Evolutionary conservation across 2,888 invertebrate species (phyloP).

Genomic region (Pristionchus japonicus): DNA sequence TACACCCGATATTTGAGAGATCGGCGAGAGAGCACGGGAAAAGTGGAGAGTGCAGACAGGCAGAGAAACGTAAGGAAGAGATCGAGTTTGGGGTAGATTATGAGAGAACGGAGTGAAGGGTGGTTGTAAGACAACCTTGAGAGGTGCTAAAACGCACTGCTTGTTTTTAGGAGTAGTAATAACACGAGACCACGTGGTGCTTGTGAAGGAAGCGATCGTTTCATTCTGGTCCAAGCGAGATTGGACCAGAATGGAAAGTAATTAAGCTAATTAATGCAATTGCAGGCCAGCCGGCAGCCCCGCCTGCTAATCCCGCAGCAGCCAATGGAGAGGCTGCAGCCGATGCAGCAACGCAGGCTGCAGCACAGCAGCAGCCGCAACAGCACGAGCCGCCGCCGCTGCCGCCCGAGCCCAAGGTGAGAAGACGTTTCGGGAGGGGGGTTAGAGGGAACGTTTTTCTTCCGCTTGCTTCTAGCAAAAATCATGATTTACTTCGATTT

Average conservation of each 20-base stretch:
- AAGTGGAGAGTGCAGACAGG: neutral
- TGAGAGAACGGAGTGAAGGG: neutral
- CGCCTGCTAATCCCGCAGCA: neutral
- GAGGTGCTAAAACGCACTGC: too few relatives aligned
- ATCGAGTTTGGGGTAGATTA: neutral
- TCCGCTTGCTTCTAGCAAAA: too few relatives aligned
- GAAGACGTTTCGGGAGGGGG: neutral
- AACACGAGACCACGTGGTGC: too few relatives aligned
- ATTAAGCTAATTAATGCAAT: neutral
- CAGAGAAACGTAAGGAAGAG: neutral
- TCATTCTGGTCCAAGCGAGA: too few relatives aligned
- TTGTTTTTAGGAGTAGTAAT: too few relatives aligned
- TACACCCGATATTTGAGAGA: neutral
- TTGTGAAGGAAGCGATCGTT: too few relatives aligned
- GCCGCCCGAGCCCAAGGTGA: constrained; percentile 36
- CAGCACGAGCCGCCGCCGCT: constrained; percentile 16
- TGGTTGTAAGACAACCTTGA: neutral
- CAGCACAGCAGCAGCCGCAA: neutral
- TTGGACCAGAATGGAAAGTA: too few relatives aligned
- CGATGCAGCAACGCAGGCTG: too few relatives aligned
- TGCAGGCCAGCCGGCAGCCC: neutral
- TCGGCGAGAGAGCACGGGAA: neutral
- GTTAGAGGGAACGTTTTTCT: too few relatives aligned
- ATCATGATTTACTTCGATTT: too few relatives aligned
- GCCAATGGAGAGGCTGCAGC: neutral